phyloP scores from a whole-genome alignment of 2,797 vertebrate species.

The Sebastiscus albofasciatus region DNA sequence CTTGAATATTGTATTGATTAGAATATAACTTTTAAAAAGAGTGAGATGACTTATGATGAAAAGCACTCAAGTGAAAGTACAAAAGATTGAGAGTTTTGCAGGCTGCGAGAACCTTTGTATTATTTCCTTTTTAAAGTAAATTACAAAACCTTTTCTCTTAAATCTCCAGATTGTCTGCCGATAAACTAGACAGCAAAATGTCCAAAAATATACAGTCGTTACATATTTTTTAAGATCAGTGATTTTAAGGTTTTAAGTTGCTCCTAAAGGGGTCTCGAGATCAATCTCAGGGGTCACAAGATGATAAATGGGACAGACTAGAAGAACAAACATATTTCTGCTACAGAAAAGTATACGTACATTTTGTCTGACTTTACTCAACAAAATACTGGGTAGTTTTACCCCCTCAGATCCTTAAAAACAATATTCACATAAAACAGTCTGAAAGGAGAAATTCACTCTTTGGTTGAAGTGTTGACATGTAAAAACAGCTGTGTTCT shows the following conservation, averaged over 20 bases:
- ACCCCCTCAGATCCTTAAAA: neutral
- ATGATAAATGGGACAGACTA: neutral
- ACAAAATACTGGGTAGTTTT: neutral
- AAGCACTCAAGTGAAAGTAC: neutral
- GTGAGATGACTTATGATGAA: neutral
- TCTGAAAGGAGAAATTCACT: neutral
- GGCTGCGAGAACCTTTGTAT: fast-evolving
- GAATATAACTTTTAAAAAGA: neutral
- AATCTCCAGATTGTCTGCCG: neutral
- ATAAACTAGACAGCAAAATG: neutral
- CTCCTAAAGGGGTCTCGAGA: neutral
- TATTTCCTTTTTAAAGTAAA: neutral
- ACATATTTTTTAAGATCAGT: neutral
- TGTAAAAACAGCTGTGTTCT: no score
- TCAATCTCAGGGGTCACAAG: neutral
- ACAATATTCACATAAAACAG: neutral
- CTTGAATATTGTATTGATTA: neutral
- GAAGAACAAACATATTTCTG: neutral
- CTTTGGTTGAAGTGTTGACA: neutral
- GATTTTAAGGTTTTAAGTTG: neutral
- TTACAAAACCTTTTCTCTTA: neutral
- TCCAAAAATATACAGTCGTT: neutral
- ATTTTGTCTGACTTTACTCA: neutral
- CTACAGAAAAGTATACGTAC: neutral
- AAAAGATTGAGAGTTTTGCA: neutral